A percentile compares a stretch with the other conserved stretches of the same genome.
These are phyloP conservation scores for Elymnias hypermnestra DNA, from an alignment of 1,140 invertebrate species.

Conservation along the genomic window DNA sequence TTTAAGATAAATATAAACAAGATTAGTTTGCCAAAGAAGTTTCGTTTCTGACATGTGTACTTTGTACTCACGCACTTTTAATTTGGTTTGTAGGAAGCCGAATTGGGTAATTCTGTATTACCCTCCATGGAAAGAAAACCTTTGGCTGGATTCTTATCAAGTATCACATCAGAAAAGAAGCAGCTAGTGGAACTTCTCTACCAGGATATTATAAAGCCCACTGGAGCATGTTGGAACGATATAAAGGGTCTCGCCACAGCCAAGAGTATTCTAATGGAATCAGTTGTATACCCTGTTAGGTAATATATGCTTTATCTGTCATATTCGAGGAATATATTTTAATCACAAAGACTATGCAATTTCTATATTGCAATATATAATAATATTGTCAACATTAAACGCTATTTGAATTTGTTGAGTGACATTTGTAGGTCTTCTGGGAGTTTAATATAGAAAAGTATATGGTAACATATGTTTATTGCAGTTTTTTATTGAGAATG, in stretches of 20 bases:
- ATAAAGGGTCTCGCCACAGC: slow-evolving; percentile 87
- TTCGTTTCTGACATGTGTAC: too few species aligned
- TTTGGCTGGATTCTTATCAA: slow-evolving; percentile 37
- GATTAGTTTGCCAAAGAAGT: too few species aligned
- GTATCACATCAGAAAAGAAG: slow-evolving; percentile 43
- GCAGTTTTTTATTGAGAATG: too few species aligned
- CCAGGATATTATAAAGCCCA: slow-evolving; percentile 68
- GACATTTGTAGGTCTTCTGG: too few species aligned
- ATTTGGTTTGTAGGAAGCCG: neutral
- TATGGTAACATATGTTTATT: too few species aligned
- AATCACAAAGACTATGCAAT: too few species aligned
- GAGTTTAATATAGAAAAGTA: too few species aligned
- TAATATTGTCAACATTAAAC: too few species aligned
- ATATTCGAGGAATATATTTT: neutral
- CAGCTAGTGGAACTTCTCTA: slow-evolving; percentile 49
- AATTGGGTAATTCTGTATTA: neutral
- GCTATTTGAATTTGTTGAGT: too few species aligned
- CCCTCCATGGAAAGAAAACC: slow-evolving; percentile 79
- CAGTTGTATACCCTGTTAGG: slow-evolving; percentile 88
- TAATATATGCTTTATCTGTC: slow-evolving; percentile 61
- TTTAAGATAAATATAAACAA: too few species aligned
- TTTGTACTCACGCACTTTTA: too few species aligned
- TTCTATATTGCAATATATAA: too few species aligned
- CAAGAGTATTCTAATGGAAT: slow-evolving; percentile 91
- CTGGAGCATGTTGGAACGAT: slow-evolving; percentile 81